phyloP scores from a whole-genome alignment of 1,140 invertebrate species.

The Trypoxylus dichotomus region DNA sequence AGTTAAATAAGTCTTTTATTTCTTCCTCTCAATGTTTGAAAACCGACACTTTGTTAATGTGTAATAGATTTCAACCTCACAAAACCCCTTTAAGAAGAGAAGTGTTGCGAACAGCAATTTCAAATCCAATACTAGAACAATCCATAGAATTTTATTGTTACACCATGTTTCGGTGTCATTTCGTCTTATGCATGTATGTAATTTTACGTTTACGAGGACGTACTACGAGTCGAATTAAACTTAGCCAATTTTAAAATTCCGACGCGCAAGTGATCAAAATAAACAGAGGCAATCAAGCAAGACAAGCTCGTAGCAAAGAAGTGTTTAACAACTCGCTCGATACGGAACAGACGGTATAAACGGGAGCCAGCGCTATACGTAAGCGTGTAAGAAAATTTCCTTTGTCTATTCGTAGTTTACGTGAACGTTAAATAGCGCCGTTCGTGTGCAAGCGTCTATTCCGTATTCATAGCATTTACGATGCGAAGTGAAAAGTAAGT shows the following conservation, averaged over 20 bases:
- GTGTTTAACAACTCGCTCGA: background rate
- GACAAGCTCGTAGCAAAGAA: background rate
- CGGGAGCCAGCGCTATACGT: background rate
- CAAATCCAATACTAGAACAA: background rate
- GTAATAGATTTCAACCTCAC: too few relatives aligned
- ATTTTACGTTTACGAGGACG: background rate
- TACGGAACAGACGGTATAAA: background rate
- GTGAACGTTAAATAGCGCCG: background rate
- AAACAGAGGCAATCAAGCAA: slow-evolving; percentile 1
- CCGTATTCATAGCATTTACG: slow-evolving; percentile 6
- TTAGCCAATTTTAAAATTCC: slow-evolving; percentile 2
- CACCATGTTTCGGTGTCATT: background rate
- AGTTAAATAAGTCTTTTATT: too few relatives aligned
- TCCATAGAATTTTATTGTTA: background rate
- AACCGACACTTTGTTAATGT: too few relatives aligned
- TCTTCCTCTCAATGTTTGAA: too few relatives aligned
- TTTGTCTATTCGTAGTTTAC: slow-evolving; percentile 16
- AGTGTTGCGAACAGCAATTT: background rate
- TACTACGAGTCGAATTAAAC: background rate
- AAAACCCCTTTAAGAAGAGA: background rate
- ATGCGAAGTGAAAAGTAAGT: slow-evolving; percentile 5
- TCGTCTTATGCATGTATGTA: background rate
- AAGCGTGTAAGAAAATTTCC: background rate
- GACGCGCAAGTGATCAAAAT: background rate
- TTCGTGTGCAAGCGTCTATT: background rate